Percentiles rank a stretch among this genome's conserved stretches.
These are phyloP conservation scores for Coleophora flavipennella DNA, from an alignment of 2,888 invertebrate genomes.

Conservation along the genomic window DNA sequence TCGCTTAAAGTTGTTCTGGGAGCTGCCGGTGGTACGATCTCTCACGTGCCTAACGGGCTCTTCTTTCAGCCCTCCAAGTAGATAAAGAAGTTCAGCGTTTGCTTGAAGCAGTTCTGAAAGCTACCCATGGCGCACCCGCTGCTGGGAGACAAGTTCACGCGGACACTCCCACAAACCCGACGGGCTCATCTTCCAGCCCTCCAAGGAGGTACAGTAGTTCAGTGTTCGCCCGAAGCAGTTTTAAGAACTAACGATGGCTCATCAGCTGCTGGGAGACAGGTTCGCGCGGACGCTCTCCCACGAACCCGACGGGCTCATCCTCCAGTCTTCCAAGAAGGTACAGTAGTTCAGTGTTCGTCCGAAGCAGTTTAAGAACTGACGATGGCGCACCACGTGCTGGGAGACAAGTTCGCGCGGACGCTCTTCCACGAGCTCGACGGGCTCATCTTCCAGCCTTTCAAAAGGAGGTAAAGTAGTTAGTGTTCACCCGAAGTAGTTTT, in stretches of 20 bases:
- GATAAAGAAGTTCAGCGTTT: slow-evolving; percentile 90
- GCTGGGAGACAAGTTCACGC: slow-evolving; percentile 88
- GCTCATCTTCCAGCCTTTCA: slow-evolving; percentile 96
- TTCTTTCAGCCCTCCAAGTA: slow-evolving; percentile 95
- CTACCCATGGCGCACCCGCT: slow-evolving; percentile 79
- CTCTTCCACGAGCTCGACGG: slow-evolving; percentile 98
- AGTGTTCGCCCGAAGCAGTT: slow-evolving; percentile 93
- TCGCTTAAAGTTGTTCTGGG: not conserved
- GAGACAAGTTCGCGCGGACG: slow-evolving; percentile 88
- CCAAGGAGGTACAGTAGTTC: slow-evolving; percentile 89
- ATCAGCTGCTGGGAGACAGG: slow-evolving; percentile 82
- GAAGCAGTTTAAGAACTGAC: slow-evolving; percentile 94
- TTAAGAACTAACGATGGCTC: slow-evolving; percentile 85
- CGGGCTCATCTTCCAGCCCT: slow-evolving; percentile 97
- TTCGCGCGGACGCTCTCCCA: slow-evolving; percentile 90
- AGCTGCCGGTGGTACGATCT: too few species aligned
- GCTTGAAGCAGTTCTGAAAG: slow-evolving; percentile 94
- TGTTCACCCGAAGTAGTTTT: slow-evolving; percentile 92
- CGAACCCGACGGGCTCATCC: slow-evolving; percentile 98
- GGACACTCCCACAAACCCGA: slow-evolving; percentile 94
- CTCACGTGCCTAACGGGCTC: slow-evolving; percentile 96
- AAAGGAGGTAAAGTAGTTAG: slow-evolving; percentile 91
- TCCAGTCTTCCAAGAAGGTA: slow-evolving; percentile 92
- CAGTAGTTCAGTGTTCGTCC: slow-evolving; percentile 27
- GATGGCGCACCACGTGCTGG: slow-evolving; percentile 78